A percentile compares a stretch with the other conserved stretches of the same genome.
These are phyloP conservation scores for Latrodectus elegans DNA, from an alignment of 2,888 invertebrate species.

Conservation along the genomic window DNA sequence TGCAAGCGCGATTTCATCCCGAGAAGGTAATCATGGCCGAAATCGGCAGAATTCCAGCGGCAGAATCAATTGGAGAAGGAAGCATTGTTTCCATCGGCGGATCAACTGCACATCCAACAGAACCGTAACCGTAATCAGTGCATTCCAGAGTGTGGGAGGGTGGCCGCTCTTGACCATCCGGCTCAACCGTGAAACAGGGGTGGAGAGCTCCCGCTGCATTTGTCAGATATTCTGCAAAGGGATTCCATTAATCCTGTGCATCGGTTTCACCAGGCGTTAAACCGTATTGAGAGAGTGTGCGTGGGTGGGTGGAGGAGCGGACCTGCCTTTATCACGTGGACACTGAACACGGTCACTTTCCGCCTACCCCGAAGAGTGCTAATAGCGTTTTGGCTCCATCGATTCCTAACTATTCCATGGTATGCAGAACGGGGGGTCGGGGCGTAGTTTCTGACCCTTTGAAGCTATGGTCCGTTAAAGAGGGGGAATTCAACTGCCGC, in stretches of 20 bases:
- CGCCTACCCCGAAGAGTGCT: slow-evolving; percentile 35
- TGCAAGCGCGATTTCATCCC: too few species aligned
- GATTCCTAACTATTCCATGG: slow-evolving; percentile 4
- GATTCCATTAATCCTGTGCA: slow-evolving; percentile 51
- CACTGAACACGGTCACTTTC: slow-evolving; percentile 33
- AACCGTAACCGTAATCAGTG: slow-evolving; percentile 1
- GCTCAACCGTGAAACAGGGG: slow-evolving; percentile 8
- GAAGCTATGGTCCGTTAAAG: not conserved
- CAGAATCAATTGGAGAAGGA: too few species aligned
- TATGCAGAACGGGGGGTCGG: not conserved
- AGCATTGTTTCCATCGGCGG: not conserved
- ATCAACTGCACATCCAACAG: not conserved
- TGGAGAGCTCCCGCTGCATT: not conserved
- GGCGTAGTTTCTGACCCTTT: not conserved
- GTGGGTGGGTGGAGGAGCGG: slow-evolving; percentile 3
- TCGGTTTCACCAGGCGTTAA: slow-evolving; percentile 54
- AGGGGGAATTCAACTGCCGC: too few species aligned
- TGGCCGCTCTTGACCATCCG: slow-evolving; percentile 20
- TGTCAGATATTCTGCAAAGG: slow-evolving; percentile 44
- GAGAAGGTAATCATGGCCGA: too few species aligned
- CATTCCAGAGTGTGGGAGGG: slow-evolving; percentile 6
- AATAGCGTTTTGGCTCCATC: slow-evolving; percentile 28
- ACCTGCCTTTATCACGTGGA: slow-evolving; percentile 29
- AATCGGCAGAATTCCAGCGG: too few species aligned
- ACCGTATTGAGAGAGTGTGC: slow-evolving; percentile 30